Evolutionary conservation across 2,113 vertebrate genomes (phyloP), one percentile per base, ranked within the genome.

Genomic region (Rhabdornis inornatus): DNA sequence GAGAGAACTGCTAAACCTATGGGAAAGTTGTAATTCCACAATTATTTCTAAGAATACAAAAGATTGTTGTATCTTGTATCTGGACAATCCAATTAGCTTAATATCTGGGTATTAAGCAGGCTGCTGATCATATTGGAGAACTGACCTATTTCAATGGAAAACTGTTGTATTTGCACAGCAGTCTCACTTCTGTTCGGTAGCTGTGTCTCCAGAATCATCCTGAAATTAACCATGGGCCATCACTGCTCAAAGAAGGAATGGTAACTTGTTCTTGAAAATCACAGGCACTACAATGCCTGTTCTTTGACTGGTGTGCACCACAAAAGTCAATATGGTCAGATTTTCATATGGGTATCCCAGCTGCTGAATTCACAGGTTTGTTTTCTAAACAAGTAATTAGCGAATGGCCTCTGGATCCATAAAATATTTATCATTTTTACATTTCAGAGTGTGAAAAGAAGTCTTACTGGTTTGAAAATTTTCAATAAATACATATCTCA

Each of bases 71-170:
- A 95, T 85, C 84, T 95, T 77, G 27, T 86, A 78, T 86, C 93
- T 90, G 82, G 56, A 64, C 82, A 92, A 96, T 88, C 92, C 92
- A 90, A 86, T 91, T 96, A 95, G 52, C 35, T 65, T 69, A 65
- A 15, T 79, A 31, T 81, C 72, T 80, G 70, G 47, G 75, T 79
- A 90, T 90, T 94, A 93, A 89, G 56, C 50, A 90, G 71, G 10
- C 45, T 90, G 49, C 42, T 68, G 76, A 90, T 80, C 25, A 6
- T 53, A 10, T 68, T 66, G 60, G 45, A 83, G 87, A 89, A 72
- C 40, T 85, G 52, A 79, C 65, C 70, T 77, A 50, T 91, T 91
- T 91, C 74, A 85, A 1, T 37, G 27, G 53, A 87, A 79, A 90
- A 39, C 25, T 40, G 47, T 84, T 85, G 55, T 24, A 45, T 88